Conservation (phyloP, 2,797 vertebrate genomes). For the Gambelia wislizenii region DNA sequence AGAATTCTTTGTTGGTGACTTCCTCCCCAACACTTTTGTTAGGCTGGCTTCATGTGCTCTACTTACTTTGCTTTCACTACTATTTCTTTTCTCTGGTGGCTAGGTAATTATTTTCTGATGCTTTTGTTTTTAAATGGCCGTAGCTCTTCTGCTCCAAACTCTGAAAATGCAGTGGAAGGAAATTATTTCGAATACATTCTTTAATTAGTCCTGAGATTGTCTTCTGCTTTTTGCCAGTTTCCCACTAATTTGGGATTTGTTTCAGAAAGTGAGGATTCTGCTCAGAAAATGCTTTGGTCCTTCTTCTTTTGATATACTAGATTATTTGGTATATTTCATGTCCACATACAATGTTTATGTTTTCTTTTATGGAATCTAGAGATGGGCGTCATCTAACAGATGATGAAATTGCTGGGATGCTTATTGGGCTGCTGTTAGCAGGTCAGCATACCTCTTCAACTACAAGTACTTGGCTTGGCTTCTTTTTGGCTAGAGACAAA, state of each 20-base stretch:
- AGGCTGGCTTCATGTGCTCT: neutral
- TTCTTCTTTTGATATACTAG: neutral
- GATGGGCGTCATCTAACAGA: slow-evolving; percentile 86
- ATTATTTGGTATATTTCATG: neutral
- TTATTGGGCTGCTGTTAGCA: slow-evolving; percentile 93
- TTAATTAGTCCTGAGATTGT: neutral
- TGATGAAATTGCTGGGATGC: slow-evolving; percentile 91
- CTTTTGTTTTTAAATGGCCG: neutral
- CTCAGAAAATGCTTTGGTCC: neutral
- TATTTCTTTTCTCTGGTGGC: neutral
- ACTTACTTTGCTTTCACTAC: neutral
- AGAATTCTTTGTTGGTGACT: neutral
- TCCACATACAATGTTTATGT: accelerated
- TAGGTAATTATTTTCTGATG: neutral
- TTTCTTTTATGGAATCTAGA: slow-evolving; percentile 70
- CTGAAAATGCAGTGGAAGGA: neutral
- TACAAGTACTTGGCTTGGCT: slow-evolving; percentile 96
- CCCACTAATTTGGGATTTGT: neutral
- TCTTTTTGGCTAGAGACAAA: slow-evolving; percentile 91
- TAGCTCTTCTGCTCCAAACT: neutral
- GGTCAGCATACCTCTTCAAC: slow-evolving; percentile 98
- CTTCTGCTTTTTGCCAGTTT: neutral
- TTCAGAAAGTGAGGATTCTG: neutral
- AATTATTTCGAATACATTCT: neutral
- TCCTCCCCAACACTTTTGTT: neutral